Evolutionary conservation across 2,888 invertebrate genomes (phyloP).

Genomic region (Limnephilus rhombicus): DNA sequence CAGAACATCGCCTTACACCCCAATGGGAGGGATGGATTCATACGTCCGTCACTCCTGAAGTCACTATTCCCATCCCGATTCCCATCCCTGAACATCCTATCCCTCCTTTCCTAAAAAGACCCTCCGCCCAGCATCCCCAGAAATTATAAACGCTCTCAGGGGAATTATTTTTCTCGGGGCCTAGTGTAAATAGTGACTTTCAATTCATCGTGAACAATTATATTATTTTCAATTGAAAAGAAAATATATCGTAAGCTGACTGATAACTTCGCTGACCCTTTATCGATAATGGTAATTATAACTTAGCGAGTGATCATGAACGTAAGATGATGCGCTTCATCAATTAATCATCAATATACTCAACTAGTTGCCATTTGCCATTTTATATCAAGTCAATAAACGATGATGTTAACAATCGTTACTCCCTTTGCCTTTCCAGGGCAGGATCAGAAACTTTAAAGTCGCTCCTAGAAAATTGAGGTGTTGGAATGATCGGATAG

Average conservation of each 20-base stretch:
- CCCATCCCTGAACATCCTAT: too few relatives aligned
- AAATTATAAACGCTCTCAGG: too few relatives aligned
- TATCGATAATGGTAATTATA: neutral
- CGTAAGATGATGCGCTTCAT: neutral
- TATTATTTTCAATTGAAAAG: neutral
- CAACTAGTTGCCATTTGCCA: neutral
- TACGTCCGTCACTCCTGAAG: too few relatives aligned
- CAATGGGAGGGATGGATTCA: too few relatives aligned
- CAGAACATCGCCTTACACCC: too few relatives aligned
- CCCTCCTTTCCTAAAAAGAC: too few relatives aligned
- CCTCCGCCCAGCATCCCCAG: too few relatives aligned
- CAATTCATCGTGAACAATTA: neutral
- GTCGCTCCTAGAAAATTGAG: neutral
- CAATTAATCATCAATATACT: neutral
- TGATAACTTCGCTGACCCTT: neutral
- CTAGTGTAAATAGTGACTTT: neutral
- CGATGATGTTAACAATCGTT: neutral
- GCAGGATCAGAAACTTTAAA: neutral
- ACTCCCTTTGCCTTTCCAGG: neutral
- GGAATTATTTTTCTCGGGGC: too few relatives aligned
- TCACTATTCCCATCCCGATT: too few relatives aligned
- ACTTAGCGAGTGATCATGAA: neutral
- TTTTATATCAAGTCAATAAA: neutral
- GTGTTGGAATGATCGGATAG: too few relatives aligned
- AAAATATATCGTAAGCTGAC: neutral